phyloP scores from a whole-genome alignment of 2,113 vertebrate species.

The Melanerpes aurifrons region DNA sequence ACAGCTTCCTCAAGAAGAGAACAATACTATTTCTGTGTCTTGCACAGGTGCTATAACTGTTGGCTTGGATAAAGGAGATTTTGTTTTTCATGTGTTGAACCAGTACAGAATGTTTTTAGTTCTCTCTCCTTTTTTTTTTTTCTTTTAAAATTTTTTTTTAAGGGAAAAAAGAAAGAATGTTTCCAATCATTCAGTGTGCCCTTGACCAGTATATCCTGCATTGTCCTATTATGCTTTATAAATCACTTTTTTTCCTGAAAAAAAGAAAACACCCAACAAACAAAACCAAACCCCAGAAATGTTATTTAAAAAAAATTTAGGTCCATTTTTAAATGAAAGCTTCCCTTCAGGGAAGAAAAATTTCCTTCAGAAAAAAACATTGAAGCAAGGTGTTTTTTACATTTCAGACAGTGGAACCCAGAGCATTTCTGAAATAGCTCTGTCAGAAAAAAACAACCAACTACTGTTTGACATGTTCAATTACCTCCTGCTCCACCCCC shows the following conservation, averaged over 20 bases:
- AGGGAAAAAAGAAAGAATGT: neutral
- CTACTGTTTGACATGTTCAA: neutral
- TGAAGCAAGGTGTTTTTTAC: neutral
- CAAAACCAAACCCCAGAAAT: neutral
- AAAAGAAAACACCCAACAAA: too few relatives aligned
- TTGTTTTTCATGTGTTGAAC: slow-evolving; percentile 2
- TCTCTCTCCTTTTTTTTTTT: neutral
- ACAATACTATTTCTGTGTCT: slow-evolving; percentile 33
- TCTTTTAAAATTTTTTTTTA: neutral
- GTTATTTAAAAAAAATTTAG: neutral
- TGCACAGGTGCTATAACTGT: slow-evolving; percentile 26
- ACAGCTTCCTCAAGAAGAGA: slow-evolving; percentile 37
- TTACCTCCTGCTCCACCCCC: slow-evolving; percentile 1
- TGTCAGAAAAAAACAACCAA: neutral
- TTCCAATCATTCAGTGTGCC: neutral
- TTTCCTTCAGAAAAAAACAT: neutral
- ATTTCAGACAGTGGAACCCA: neutral
- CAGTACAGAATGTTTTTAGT: neutral
- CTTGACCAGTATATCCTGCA: neutral
- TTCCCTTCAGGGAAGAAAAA: neutral
- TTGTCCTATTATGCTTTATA: neutral
- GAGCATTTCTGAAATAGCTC: slow-evolving; percentile 21
- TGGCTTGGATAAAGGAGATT: slow-evolving; percentile 28
- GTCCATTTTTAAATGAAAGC: neutral
- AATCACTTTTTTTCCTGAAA: too few relatives aligned